Conservation (phyloP, 2,113 vertebrate species). For the Shinisaurus crocodilurus region DNA sequence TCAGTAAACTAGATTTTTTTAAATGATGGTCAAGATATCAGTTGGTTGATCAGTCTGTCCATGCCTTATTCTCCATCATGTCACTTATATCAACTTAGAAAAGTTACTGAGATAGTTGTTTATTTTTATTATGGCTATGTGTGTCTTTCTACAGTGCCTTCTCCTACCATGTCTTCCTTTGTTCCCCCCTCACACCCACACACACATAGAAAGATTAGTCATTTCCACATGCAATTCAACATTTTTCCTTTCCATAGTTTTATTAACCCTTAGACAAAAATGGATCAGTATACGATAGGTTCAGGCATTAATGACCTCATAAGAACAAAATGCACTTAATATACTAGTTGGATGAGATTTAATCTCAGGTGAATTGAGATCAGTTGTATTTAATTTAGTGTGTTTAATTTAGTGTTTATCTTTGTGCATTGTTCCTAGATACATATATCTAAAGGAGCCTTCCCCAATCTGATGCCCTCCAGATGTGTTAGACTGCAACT, state of each 20-base stretch:
- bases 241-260: neutral
- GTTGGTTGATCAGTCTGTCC: neutral
- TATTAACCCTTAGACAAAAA: neutral
- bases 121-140: neutral
- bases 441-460: neutral
- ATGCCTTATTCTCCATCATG: neutral
- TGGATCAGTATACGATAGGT: neutral
- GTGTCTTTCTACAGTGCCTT: neutral
- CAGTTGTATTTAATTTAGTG: conserved; percentile 34
- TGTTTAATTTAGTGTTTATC: conserved; percentile 2
- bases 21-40: neutral
- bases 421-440: conserved; percentile 13
- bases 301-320: conserved; percentile 6
- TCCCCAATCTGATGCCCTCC: no score
- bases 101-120: neutral
- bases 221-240: conserved; percentile 39
- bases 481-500: no score
- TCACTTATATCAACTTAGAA: neutral
- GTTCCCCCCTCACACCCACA: neutral
- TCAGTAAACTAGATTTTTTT: neutral
- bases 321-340: conserved; percentile 5
- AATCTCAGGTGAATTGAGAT: conserved; percentile 27
- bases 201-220: conserved; percentile 10
- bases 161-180: neutral
- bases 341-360: conserved; percentile 1